phyloP scores from a whole-genome alignment of 2,888 invertebrate genomes.

The Napeogenes inachia region DNA sequence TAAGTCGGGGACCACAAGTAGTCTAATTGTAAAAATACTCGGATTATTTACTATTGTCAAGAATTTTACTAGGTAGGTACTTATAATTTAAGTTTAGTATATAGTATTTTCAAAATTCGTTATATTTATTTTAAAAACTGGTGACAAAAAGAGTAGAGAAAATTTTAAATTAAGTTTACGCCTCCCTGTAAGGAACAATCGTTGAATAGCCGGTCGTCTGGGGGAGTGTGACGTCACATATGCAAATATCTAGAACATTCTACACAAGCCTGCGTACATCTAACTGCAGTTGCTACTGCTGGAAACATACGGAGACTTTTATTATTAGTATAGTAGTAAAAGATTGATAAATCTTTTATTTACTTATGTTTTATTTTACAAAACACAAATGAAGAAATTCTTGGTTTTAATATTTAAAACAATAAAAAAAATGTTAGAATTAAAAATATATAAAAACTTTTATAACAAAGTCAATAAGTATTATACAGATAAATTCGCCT shows the following conservation, averaged over 20 bases:
- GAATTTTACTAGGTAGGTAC: too few relatives aligned
- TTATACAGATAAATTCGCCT: too few relatives aligned
- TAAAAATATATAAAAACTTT: too few relatives aligned
- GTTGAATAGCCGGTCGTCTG: constrained; percentile 43
- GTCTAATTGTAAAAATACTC: too few relatives aligned
- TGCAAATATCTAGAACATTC: constrained; percentile 37
- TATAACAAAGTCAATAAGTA: too few relatives aligned
- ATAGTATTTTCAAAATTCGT: too few relatives aligned
- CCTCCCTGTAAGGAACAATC: constrained; percentile 8
- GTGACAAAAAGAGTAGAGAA: not conserved
- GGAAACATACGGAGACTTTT: constrained; percentile 16
- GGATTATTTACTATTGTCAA: too few relatives aligned
- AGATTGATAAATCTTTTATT: not conserved
- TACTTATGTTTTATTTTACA: not conserved
- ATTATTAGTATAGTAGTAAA: too few relatives aligned
- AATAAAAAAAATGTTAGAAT: not conserved
- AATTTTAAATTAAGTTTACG: not conserved
- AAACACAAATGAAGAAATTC: not conserved
- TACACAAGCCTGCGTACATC: constrained; percentile 30
- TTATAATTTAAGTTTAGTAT: too few relatives aligned
- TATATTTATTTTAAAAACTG: too few relatives aligned
- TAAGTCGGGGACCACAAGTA: too few relatives aligned
- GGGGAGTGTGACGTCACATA: constrained; percentile 44
- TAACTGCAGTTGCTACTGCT: constrained; percentile 26
- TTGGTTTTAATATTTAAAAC: not conserved